A percentile compares a stretch with the other conserved stretches of the same genome.
phyloP scores from a whole-genome alignment of 2,797 vertebrate genomes.

The Botia almorhae region DNA sequence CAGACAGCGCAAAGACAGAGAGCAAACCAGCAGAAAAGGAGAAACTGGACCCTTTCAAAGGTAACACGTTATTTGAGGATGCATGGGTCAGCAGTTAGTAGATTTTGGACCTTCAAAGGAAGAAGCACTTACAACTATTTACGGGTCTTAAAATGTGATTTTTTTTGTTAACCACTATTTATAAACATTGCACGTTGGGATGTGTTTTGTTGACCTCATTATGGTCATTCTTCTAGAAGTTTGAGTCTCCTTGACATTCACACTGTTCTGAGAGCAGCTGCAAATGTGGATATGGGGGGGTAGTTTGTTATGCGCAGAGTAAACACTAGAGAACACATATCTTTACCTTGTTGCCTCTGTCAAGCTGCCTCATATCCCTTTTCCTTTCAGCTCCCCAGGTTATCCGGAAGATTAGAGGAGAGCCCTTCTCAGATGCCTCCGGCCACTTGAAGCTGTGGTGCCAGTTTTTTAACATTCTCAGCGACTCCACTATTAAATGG shows the following conservation, averaged over 20 bases:
- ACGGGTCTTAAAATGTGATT: neutral
- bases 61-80: constrained; percentile 69
- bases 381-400: constrained; percentile 91
- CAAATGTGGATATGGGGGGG: neutral
- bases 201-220: neutral
- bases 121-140: too few relatives aligned
- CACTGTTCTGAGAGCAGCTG: neutral
- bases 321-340: constrained; percentile 63
- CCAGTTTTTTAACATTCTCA: constrained; percentile 97
- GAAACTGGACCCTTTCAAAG: constrained; percentile 88
- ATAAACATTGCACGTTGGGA: neutral
- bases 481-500: constrained; percentile 92
- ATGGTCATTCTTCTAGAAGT: neutral
- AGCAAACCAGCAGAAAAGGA: constrained; percentile 78
- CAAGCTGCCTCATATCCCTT: constrained; percentile 12
- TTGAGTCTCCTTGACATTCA: constrained; percentile 9
- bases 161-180: too few relatives aligned
- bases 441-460: constrained; percentile 99
- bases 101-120: too few relatives aligned
- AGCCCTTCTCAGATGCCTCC: constrained; percentile 93
- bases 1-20: constrained; percentile 69
- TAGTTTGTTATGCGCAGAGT: constrained; percentile 51
- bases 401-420: constrained; percentile 94
- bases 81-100: neutral
- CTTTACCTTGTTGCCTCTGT: constrained; percentile 53